Conservation (phyloP, 2,797 vertebrate species). For the Carduelis carduelis region DNA sequence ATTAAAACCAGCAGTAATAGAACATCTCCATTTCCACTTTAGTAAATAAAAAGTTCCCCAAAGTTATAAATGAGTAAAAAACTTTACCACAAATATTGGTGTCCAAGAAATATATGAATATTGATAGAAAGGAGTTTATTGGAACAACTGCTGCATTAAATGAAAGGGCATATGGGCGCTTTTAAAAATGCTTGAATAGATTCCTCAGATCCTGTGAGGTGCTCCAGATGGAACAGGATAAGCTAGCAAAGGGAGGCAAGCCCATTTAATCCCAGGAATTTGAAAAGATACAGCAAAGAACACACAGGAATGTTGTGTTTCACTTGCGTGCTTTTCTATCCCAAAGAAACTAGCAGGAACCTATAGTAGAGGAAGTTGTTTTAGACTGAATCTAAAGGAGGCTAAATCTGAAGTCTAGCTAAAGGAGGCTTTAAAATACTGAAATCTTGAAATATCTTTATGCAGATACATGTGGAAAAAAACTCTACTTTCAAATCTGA, state of each 20-base stretch:
- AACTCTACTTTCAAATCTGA: background rate
- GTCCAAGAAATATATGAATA: background rate
- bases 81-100: background rate
- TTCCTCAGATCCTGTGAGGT: background rate
- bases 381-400: background rate
- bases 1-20: background rate
- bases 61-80: background rate
- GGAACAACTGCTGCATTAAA: background rate
- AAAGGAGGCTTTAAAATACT: background rate
- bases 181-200: background rate
- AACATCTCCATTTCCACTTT: background rate
- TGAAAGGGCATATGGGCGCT: background rate
- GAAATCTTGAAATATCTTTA: background rate
- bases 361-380: background rate
- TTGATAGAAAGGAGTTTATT: background rate
- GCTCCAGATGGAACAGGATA: background rate
- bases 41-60: background rate
- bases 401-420: background rate
- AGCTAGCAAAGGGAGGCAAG: background rate
- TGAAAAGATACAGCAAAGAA: background rate
- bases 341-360: background rate
- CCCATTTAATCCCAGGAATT: background rate
- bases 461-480: background rate
- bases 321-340: background rate
- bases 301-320: accelerated